Base-by-base conservation (phyloP, 2,113 vertebrate genomes). In the Actenoides hombroni region DNA sequence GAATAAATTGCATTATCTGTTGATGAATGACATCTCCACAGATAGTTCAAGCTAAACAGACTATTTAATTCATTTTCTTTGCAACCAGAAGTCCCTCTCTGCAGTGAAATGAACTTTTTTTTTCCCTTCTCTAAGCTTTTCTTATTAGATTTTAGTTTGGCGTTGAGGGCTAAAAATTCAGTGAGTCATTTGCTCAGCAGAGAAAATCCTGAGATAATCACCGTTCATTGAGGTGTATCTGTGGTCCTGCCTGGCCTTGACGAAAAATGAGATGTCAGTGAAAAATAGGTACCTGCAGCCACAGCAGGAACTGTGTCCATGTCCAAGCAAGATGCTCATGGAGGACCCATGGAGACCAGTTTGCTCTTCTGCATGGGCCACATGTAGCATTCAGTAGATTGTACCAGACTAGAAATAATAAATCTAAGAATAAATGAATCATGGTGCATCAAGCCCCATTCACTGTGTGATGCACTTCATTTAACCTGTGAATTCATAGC, bases 31-130 rank as follows among this genome's bases (percentile, higher is more conserved):
- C 40, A 80, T 80, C n/a, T 77, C 67, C 46, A 48, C 35, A 49
- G 67, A 91, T 73, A 57, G n/a, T 92, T 94, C 75, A 77, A 87
- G 65, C 59, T 87, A 61, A 93, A 69, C 63, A 89, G 91, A 91
- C 44, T 57, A 31, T 86, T 91, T 69, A 26, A 84, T 91, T 88
- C 21, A 73, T 93, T 76, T 91, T 79, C 40, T 83, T 91, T 83
- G 61, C 70, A 76, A 53, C 35, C 21, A 33, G 37, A 76, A 74
- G 40, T 77, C 60, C 28, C 83, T 76, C 57, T 88, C 74, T 92
- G 44, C 46, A 73, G 24, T 60, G 42, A 95, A 89, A 95, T 60
- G 26, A 78, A 67, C n/a, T 61, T 37, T 42, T 68, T 14, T 75
- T 46, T 69, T 17, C 2, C 10, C 35, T 29, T 35, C 18, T 35